phyloP scores from a whole-genome alignment of 2,888 invertebrate genomes.

The Scrobipalpa costella region DNA sequence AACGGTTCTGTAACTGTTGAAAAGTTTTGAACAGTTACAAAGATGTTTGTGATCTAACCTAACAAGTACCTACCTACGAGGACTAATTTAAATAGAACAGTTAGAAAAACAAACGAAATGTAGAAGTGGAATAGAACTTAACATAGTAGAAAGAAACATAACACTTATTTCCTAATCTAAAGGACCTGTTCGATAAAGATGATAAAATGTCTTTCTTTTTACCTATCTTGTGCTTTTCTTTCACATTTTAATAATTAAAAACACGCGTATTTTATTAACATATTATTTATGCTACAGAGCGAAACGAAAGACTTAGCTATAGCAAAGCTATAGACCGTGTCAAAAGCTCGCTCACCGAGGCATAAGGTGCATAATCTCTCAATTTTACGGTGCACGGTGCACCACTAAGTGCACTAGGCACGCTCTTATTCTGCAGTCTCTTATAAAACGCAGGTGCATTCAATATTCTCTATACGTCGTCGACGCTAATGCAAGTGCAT shows the following conservation, averaged over 20 bases:
- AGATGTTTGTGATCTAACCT: not conserved
- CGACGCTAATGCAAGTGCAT: constrained; percentile 9
- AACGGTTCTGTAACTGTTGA: constrained; percentile 4
- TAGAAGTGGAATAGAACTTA: too few species aligned
- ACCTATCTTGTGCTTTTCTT: not conserved
- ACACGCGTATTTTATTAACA: not conserved
- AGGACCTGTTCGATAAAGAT: too few species aligned
- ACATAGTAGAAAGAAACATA: too few species aligned
- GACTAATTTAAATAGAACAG: too few species aligned
- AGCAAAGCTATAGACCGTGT: not conserved
- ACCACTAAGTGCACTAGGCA: constrained; percentile 19
- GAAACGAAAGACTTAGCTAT: constrained; percentile 7
- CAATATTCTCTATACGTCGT: not conserved
- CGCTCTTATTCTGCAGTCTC: constrained; percentile 9
- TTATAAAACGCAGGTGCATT: constrained; percentile 20
- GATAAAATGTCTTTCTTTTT: too few species aligned
- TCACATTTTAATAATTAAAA: too few species aligned
- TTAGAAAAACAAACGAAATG: too few species aligned
- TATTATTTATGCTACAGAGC: not conserved
- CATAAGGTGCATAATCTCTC: constrained; percentile 21
- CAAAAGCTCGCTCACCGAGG: constrained; percentile 12
- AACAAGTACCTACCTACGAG: too few species aligned
- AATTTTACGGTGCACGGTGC: constrained; percentile 22
- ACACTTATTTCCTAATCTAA: too few species aligned
- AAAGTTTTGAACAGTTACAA: not conserved